These are phyloP conservation scores for Agraylea sexmaculata DNA, from an alignment of 1,140 invertebrate species.

Conservation along the genomic window DNA sequence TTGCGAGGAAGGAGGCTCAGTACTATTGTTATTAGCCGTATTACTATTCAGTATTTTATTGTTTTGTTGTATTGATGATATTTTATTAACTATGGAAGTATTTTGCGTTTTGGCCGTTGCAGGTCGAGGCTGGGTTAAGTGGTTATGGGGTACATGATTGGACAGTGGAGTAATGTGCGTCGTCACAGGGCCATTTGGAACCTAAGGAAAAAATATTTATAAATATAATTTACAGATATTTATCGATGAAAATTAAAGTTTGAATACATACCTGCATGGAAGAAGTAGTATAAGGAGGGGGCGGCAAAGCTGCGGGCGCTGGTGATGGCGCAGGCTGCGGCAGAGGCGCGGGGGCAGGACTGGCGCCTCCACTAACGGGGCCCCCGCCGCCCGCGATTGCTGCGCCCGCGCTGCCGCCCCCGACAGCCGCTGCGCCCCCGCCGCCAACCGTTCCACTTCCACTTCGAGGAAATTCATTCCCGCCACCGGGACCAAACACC, in stretches of 20 bases:
- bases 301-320: conserved; percentile 34
- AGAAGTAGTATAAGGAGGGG: conserved; percentile 25
- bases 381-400: conserved; percentile 33
- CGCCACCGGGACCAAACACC: conserved; percentile 16
- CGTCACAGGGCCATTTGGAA: conserved; percentile 23
- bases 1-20: too few species aligned
- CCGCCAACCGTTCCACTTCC: conserved; percentile 31
- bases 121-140: conserved; percentile 18
- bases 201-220: conserved; percentile 20
- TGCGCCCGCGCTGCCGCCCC: conserved; percentile 24
- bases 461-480: too few species aligned
- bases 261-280: conserved; percentile 20
- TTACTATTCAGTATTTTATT: conserved; percentile 21
- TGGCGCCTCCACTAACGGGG: conserved; percentile 34
- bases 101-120: conserved; percentile 21
- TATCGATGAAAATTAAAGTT: too few species aligned
- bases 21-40: conserved; percentile 17
- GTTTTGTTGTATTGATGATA: conserved; percentile 17
- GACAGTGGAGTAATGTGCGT: conserved; percentile 22
- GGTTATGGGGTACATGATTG: conserved; percentile 21
- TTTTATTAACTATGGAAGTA: conserved; percentile 18
- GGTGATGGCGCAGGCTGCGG: conserved; percentile 36
- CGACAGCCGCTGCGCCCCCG: conserved; percentile 28
- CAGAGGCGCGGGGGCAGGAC: conserved; percentile 33
- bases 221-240: too few species aligned